Evolutionary conservation across 2,888 invertebrate species (phyloP).

Genomic region (Dioctria linearis): DNA sequence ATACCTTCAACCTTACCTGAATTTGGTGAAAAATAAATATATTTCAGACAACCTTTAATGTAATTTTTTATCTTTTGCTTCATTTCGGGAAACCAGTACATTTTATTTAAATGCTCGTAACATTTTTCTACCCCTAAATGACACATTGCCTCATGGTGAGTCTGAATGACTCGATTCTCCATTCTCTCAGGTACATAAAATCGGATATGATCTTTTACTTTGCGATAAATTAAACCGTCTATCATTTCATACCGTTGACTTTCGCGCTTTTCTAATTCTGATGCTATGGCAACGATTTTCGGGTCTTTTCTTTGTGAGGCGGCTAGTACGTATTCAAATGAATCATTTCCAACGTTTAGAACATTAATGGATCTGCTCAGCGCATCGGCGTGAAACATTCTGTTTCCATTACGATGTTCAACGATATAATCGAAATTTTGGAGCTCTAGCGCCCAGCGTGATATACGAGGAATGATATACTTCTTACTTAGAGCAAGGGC

Average conservation of each 20-base stretch:
- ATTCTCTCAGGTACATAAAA: no score
- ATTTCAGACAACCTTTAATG: conserved; percentile 48
- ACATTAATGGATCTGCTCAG: conserved; percentile 60
- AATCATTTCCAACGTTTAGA: conserved; percentile 47
- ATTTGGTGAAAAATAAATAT: background rate
- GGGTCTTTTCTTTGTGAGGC: conserved; percentile 57
- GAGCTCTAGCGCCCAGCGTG: background rate
- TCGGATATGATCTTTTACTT: no score
- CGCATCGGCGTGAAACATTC: conserved; percentile 64
- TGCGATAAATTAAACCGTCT: no score
- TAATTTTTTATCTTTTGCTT: background rate
- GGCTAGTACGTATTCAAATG: conserved; percentile 56
- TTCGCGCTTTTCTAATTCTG: conserved; percentile 57
- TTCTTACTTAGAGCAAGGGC: background rate
- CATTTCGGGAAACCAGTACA: no score
- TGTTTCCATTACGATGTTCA: conserved; percentile 58
- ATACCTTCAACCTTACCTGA: no score
- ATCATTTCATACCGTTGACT: conserved; percentile 43
- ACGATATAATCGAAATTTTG: no score
- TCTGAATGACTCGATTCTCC: no score
- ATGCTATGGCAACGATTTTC: conserved; percentile 58
- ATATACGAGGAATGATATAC: background rate
- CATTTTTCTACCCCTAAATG: no score
- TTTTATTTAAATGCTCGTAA: no score
- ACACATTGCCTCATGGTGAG: no score